Evolutionary conservation across 2,888 invertebrate species (phyloP).

Genomic region (Ochropleura leucogaster): DNA sequence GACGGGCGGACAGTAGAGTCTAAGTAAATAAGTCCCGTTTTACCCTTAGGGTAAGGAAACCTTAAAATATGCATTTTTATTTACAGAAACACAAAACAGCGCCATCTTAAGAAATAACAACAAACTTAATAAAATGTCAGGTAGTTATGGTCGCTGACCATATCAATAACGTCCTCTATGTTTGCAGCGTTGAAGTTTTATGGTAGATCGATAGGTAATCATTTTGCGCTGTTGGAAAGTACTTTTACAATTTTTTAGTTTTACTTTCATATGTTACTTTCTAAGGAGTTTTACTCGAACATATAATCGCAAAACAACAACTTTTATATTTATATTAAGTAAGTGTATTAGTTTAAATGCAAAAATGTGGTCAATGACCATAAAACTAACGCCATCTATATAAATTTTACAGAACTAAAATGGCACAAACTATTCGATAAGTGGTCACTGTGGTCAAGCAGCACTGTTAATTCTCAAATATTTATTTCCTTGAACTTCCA

Average conservation of each 20-base stretch:
- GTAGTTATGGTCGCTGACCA: conserved; percentile 64
- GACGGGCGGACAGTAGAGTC: too few species aligned
- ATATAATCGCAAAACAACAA: background rate
- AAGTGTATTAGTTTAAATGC: fast-evolving
- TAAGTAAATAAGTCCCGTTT: too few species aligned
- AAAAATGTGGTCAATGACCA: conserved; percentile 70
- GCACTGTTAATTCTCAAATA: background rate
- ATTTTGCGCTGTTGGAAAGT: too few species aligned
- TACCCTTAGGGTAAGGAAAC: too few species aligned
- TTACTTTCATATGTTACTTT: background rate
- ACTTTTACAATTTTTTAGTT: background rate
- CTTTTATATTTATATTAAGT: fast-evolving
- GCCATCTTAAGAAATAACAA: conserved; percentile 24
- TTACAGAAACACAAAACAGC: background rate
- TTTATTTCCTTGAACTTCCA: background rate
- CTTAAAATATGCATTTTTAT: too few species aligned
- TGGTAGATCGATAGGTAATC: conserved; percentile 35
- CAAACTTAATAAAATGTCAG: background rate
- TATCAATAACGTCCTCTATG: conserved; percentile 57
- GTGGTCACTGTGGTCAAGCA: background rate
- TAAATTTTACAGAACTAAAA: background rate
- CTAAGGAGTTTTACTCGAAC: too few species aligned
- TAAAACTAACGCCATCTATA: conserved; percentile 72
- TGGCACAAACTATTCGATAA: background rate
- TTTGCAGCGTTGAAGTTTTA: background rate